phyloP scores from a whole-genome alignment of 2,113 vertebrate genomes.

The Cebidichthys violaceus region DNA sequence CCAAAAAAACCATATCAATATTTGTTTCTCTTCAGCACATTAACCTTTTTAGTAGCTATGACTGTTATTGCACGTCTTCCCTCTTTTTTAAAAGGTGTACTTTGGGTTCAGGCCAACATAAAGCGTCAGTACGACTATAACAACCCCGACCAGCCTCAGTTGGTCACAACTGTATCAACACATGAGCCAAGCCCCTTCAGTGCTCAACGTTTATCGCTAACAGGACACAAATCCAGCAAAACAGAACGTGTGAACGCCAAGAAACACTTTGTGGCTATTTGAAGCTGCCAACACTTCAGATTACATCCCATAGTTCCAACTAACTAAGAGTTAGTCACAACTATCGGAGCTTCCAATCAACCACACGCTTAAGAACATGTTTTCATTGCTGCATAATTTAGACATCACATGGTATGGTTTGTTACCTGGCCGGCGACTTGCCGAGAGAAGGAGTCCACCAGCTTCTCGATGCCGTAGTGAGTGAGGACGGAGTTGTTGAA shows the following conservation, averaged over 20 bases:
- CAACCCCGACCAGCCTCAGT: not conserved
- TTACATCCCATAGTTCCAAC: not conserved
- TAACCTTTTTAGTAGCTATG: not conserved
- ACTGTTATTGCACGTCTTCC: not conserved
- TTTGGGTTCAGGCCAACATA: not conserved
- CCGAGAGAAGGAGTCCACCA: slow-evolving; percentile 92
- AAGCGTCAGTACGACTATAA: not conserved
- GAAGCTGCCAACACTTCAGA: not conserved
- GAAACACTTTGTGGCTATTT: not conserved
- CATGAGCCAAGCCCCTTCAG: too few species aligned
- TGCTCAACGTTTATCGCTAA: not conserved
- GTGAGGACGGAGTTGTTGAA: slow-evolving; percentile 92
- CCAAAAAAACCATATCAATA: not conserved
- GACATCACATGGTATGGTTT: not conserved
- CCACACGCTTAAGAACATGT: not conserved
- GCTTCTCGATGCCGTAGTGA: slow-evolving; percentile 88
- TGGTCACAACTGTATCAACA: not conserved
- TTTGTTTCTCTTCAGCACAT: not conserved
- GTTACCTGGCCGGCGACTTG: slow-evolving; percentile 92
- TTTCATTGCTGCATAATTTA: not conserved
- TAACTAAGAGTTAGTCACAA: not conserved
- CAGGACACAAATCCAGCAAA: not conserved
- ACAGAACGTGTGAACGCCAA: not conserved
- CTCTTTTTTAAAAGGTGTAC: not conserved
- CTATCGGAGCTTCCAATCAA: not conserved